Conservation (phyloP, 2,113 vertebrate genomes). For the Prunella fulvescens region DNA sequence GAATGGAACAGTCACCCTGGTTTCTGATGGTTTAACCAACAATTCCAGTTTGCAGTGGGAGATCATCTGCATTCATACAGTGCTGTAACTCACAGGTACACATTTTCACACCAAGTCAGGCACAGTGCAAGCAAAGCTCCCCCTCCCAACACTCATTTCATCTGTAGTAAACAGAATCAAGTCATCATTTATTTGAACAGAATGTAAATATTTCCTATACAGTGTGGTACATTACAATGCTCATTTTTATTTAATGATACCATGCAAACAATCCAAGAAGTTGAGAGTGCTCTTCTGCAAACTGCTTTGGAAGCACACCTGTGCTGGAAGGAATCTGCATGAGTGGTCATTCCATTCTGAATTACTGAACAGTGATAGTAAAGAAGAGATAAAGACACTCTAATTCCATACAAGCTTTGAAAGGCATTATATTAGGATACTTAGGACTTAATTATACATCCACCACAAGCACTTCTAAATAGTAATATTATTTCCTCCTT, state of each 20-base stretch:
- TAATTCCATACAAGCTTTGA: neutral
- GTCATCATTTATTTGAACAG: neutral
- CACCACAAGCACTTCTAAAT: neutral
- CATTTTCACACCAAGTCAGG: neutral
- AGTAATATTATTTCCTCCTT: neutral
- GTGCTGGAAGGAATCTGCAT: neutral
- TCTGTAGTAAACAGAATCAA: neutral
- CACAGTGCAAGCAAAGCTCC: neutral
- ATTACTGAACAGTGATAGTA: neutral
- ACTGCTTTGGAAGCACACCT: neutral
- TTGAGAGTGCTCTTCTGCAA: neutral
- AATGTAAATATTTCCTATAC: neutral
- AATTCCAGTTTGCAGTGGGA: neutral
- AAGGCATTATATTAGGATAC: neutral
- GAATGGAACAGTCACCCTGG: neutral
- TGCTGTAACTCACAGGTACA: neutral
- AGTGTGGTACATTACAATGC: neutral
- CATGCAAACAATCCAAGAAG: neutral
- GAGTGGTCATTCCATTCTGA: neutral
- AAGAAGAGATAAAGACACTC: neutral
- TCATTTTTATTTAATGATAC: neutral
- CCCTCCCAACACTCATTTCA: neutral
- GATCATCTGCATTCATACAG: neutral
- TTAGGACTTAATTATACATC: neutral
- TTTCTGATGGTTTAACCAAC: neutral